Base-by-base conservation (phyloP, 2,888 invertebrate species). In the Orchestes rusci region DNA sequence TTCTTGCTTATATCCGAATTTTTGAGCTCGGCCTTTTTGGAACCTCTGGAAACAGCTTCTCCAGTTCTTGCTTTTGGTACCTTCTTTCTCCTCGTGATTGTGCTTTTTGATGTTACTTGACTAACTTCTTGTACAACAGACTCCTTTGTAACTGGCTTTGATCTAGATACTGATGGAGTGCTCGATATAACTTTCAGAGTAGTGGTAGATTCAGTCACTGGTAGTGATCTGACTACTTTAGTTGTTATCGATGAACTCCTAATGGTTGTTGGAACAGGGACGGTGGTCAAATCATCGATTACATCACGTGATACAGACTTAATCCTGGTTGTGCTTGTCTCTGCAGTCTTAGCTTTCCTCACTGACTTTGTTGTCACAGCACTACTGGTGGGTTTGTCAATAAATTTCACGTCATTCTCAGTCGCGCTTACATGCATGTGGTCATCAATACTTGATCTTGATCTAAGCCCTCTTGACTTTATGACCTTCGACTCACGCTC, bases 401-500 rank as follows among this genome's bases (percentile, higher is more conserved):
- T 43, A 27, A 58, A 37, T 47, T 57, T 59, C 2, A 57, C 48
- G 39, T 62, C 56, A 39, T 55, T 58, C 42, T 61, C 61, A 2
- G 61, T 59, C 10, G 60, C 56, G 31, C 58, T 61, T 2, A 55
- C 51, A 20, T 57, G 45, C 32, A 58, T 53, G 8, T 49, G 46
- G 17, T 59, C 62, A 17, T 57, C 54, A 1, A 32, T 30, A 29
- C 45, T 50, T 19, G 48, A 44, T 46, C 49, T 45, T 17, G 39
- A 29, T 33, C 45, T 43, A 29, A 36, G 40, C 5, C 50, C 41
- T 51, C 51, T 27, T 7, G 37, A 28, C 5, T 57, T 52, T 18
- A 65, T 59, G 3, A 63, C 57, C 56, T 63, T 67, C 2, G 59
- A 50, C 48, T 68, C 67, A 15, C 54, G 56, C 56, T 65, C 68